Evolutionary conservation across 2,113 vertebrate genomes (phyloP).

Genomic region (Gopherus evgoodei): DNA sequence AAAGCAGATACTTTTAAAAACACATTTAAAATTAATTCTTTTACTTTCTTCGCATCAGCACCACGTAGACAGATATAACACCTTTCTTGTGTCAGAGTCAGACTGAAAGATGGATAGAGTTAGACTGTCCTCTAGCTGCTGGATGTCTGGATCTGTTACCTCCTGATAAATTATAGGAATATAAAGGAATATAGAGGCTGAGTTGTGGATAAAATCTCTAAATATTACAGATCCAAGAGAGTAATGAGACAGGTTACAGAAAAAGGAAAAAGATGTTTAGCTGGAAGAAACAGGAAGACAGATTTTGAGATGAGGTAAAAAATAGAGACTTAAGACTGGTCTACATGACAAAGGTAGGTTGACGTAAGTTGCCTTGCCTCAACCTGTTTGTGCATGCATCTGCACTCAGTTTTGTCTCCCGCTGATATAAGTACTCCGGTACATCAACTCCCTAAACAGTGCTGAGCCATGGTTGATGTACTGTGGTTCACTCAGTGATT

Average conservation of each 20-base stretch:
- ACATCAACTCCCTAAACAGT: no score
- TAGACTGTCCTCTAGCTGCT: neutral
- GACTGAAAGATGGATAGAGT: neutral
- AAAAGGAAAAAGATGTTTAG: neutral
- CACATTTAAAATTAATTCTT: neutral
- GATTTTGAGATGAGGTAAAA: neutral
- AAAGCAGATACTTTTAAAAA: neutral
- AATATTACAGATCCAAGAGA: neutral
- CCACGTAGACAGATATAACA: neutral
- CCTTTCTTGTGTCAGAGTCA: neutral
- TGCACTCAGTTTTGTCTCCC: no score
- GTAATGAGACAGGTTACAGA: neutral
- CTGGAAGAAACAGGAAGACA: neutral
- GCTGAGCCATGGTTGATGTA: no score
- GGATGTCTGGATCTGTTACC: rapidly evolving
- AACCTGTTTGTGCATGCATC: no score
- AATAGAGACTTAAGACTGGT: neutral
- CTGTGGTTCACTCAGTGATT: no score
- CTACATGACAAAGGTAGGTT: neutral
- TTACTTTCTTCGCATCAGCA: neutral
- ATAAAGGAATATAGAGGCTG: neutral
- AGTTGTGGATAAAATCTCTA: neutral
- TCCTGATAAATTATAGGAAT: neutral
- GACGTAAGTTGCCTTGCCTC: no score
- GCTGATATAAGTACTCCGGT: no score